Base-by-base conservation (phyloP, 1,140 invertebrate genomes). In the Medauroidea extradentata region DNA sequence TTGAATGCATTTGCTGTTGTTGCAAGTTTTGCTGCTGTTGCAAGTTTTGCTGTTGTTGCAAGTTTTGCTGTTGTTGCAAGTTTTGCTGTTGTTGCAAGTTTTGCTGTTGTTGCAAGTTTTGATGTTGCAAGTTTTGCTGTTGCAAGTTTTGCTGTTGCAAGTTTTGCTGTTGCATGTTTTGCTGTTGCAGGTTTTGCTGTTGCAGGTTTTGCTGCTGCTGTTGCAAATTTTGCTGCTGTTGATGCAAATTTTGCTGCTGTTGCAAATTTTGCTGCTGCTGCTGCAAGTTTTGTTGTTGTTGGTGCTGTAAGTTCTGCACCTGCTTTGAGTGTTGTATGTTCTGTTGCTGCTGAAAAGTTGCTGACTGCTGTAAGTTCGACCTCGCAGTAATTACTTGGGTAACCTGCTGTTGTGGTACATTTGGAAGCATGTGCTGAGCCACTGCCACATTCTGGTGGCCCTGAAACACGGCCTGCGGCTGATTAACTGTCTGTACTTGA, bases 201-300 rank as follows among this genome's bases (percentile, higher is more conserved):
- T 51, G 49, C 49, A 27, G 27, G 13, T 18, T 25, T n/a, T 51
- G 49, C 19, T 25, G 25, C 19, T 27, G 42, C 21, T 18, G 21
- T 55, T 55, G 52, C 46, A 23, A 25, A 9, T 54, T 59, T 41
- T 39, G 39, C 19, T 39, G 53, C 46, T 57, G 62, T 14, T 42
- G 56, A 16, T 76, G 76, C 64, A 78, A 76, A 29, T 71, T 73
- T 7, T 73, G 57, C 43, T 78, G 76, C 71, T 78, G 76, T 27
- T 72, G 60, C 65, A 64, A 76, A 72, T 23, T 71, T 72, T 62
- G 61, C 55, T 70, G 69, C 49, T 78, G 77, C 59, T 76, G 78
- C 18, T 77, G 69, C 59, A 77, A 70, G 13, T 74, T 72, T 61
- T 77, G 69, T 65, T 78, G 76, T 62, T 76, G 75, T 59, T 77